Evolutionary conservation across 2,113 vertebrate species (phyloP).

Genomic region (Rynchops niger): DNA sequence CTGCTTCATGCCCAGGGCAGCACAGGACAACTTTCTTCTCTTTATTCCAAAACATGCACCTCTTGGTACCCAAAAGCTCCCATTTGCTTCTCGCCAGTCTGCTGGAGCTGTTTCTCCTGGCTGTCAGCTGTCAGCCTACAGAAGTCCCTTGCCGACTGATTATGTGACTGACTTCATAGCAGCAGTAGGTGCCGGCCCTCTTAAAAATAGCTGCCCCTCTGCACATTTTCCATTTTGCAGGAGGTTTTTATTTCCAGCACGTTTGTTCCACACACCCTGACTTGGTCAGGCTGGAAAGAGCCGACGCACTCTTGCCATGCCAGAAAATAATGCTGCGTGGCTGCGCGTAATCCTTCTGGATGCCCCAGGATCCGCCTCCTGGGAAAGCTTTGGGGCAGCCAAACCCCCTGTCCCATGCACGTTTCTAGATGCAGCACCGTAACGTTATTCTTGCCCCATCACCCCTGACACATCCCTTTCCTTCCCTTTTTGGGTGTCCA

Average conservation of each 20-base stretch:
- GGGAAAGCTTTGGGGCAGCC: neutral
- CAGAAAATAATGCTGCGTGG: neutral
- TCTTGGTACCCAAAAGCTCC: neutral
- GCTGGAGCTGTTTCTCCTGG: neutral
- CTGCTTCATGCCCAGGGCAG: neutral
- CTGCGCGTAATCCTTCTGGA: neutral
- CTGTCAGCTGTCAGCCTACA: slow-evolving; percentile 29
- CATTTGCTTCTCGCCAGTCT: neutral
- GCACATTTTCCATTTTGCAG: slow-evolving; percentile 14
- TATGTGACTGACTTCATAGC: neutral
- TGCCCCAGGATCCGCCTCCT: neutral
- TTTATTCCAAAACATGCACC: neutral
- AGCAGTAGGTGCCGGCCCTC: slow-evolving; percentile 4
- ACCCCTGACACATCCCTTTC: neutral
- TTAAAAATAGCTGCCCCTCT: slow-evolving; percentile 36
- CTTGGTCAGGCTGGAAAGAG: neutral
- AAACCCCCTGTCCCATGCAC: neutral
- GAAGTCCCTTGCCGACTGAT: neutral
- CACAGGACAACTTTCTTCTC: neutral
- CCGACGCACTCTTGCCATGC: neutral
- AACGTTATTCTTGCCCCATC: neutral
- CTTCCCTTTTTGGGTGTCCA: neutral
- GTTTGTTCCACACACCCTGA: neutral
- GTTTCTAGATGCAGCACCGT: rapidly evolving
- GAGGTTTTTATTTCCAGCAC: slow-evolving; percentile 40